phyloP scores from a whole-genome alignment of 2,113 vertebrate genomes.

The Plecotus auritus region DNA sequence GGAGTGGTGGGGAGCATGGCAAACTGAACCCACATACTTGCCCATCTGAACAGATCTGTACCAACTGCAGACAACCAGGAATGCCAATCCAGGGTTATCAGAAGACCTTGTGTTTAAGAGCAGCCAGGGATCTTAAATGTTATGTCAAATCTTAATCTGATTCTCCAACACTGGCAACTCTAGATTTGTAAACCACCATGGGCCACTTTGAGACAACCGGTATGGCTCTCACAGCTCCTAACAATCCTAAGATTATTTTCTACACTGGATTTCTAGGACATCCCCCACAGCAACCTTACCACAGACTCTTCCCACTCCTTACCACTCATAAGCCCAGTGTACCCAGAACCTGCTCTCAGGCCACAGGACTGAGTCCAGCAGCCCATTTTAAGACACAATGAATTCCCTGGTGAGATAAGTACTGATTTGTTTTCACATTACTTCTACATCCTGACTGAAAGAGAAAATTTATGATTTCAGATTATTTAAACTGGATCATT shows the following conservation, averaged over 20 bases:
- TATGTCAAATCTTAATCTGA: not conserved
- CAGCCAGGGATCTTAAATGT: not conserved
- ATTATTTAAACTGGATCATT: not conserved
- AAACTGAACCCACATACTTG: not conserved
- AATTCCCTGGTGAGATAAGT: not conserved
- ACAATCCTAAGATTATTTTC: not conserved
- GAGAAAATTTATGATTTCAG: not conserved
- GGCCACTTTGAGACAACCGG: not conserved
- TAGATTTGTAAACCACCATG: not conserved
- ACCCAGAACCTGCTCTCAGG: not conserved
- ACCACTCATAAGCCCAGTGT: not conserved
- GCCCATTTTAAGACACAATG: not conserved
- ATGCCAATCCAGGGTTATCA: not conserved
- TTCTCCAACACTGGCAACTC: not conserved
- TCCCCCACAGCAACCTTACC: not conserved
- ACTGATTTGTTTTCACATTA: not conserved
- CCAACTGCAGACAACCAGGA: not conserved
- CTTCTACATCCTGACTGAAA: not conserved
- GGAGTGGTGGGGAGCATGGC: not conserved
- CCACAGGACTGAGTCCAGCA: not conserved
- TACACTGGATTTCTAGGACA: not conserved
- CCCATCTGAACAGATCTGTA: not conserved
- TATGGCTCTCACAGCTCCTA: not conserved
- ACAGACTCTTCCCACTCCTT: not conserved
- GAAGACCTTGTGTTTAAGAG: not conserved